Evolutionary conservation across 1,140 invertebrate genomes (phyloP), one percentile per base, ranked within the genome.

Genomic region (Ditylenchus dipsaci): DNA sequence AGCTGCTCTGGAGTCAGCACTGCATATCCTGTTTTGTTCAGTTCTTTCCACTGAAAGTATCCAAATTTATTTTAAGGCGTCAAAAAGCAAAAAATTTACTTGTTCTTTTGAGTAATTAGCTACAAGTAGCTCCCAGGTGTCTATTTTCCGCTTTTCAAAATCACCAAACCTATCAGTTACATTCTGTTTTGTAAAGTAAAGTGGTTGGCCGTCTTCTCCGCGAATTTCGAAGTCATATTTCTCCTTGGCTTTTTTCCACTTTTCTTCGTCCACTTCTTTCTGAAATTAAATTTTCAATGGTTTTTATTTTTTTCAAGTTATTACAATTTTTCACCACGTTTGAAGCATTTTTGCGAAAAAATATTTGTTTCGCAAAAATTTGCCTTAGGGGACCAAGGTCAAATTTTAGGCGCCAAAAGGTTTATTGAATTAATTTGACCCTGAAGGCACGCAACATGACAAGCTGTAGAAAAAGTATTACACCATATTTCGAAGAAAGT

Each of bases 151-250:
- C 15, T 33, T 69, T 57, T 80, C 80, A 19, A 68, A 66, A 26
- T 80, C 66, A 53, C 80, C 79, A 43, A 62, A 63, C 30, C 59
- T 53, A 33, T 74, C 64, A 17, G 79, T 79, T 13, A 80, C 68
- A 30, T 80, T 80, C 53, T 80, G 56, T 60, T 82, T 80, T n/a
- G 79, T 80, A 62, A 80, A 79, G 61, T 73, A 80, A 13, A 79
- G 68, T 7, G 78, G 79, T 38, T 69, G 57, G 23, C 79, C 79
- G 65, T 76, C 65, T 29, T 69, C 58, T 47, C 67, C 80, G 19
- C 66, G 60, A 43, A 71, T 66, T 33, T 74, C 67, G 47, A 73
- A 33, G 53, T 78, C 67, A 58, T 64, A 76, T 64, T 69, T 65
- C 43, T 67, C 68, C n/a, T 38, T 68, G 43, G 27, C 26, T 23